phyloP scores from a whole-genome alignment of 2,113 vertebrate genomes.

The Pogona vitticeps region DNA sequence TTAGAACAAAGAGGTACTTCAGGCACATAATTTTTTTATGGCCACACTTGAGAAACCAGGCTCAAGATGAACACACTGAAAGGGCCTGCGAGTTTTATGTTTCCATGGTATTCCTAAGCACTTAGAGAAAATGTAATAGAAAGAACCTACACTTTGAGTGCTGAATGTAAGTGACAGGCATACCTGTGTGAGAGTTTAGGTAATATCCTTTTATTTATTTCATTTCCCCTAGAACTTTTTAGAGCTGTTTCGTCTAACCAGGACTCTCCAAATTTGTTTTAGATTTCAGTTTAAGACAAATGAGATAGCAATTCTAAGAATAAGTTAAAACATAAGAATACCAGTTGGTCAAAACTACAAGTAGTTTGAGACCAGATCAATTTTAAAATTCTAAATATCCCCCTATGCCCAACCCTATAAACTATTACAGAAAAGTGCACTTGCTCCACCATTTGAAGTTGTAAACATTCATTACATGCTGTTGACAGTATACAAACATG shows the following conservation, averaged over 20 bases:
- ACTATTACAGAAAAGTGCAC: neutral
- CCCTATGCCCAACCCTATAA: constrained; percentile 44
- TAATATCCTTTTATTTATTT: neutral
- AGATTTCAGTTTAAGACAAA: neutral
- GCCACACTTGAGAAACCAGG: neutral
- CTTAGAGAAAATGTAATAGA: neutral
- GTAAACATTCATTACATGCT: constrained; percentile 52
- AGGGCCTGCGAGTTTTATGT: too few relatives aligned
- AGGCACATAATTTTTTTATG: neutral
- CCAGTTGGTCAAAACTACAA: neutral
- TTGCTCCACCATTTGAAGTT: constrained; percentile 17
- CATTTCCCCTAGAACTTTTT: neutral
- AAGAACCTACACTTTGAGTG: neutral
- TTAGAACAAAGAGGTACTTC: neutral
- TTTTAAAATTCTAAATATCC: neutral
- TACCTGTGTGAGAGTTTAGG: too few relatives aligned
- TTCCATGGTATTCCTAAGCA: neutral
- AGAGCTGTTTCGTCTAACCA: neutral
- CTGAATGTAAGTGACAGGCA: too few relatives aligned
- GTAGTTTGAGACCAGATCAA: constrained; percentile 43
- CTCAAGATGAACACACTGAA: neutral
- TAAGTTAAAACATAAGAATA: constrained; percentile 37
- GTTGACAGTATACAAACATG: constrained; percentile 51
- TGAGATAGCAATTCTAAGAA: constrained; percentile 15
- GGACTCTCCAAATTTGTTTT: neutral